Conservation (phyloP, 2,113 vertebrate species). For the Amia ocellicauda region DNA sequence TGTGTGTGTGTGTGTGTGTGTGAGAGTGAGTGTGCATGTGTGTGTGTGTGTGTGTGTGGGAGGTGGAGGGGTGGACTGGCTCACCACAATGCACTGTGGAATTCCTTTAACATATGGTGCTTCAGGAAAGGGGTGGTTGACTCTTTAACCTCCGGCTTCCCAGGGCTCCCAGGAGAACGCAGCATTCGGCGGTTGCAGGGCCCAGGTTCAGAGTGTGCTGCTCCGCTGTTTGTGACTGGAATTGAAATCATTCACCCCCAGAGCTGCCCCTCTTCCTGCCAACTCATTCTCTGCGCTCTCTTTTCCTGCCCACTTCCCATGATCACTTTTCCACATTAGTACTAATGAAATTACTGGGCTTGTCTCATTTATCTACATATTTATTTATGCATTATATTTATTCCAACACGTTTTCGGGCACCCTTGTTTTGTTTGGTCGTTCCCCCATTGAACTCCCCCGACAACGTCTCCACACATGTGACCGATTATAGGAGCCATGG, state of each 20-base stretch:
- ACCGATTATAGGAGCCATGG: constrained; percentile 59
- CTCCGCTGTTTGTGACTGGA: constrained; percentile 60
- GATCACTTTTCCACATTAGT: too few species aligned
- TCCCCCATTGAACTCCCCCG: too few species aligned
- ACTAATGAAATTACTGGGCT: too few species aligned
- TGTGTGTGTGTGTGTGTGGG: too few species aligned
- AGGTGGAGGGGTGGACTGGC: constrained; percentile 52
- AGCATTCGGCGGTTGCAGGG: constrained; percentile 54
- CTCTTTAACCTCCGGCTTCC: constrained; percentile 60
- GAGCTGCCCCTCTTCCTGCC: constrained; percentile 24
- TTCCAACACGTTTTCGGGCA: too few species aligned
- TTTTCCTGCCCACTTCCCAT: background rate
- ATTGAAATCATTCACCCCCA: constrained; percentile 57
- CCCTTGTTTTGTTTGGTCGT: too few species aligned
- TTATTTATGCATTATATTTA: too few species aligned
- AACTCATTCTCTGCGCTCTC: constrained; percentile 26
- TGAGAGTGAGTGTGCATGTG: too few species aligned
- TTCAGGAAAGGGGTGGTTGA: constrained; percentile 75
- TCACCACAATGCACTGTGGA: constrained; percentile 70
- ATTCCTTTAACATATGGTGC: constrained; percentile 79
- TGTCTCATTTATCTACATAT: too few species aligned
- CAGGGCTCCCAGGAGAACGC: constrained; percentile 64
- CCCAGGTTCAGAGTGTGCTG: constrained; percentile 58
- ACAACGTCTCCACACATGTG: constrained; percentile 55
- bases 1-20: too few species aligned